Evolutionary conservation across 92 coral and sea anemone genomes (phyloP), one percentile per base, ranked within the genome.

Genomic region (Porites cylindrica): DNA sequence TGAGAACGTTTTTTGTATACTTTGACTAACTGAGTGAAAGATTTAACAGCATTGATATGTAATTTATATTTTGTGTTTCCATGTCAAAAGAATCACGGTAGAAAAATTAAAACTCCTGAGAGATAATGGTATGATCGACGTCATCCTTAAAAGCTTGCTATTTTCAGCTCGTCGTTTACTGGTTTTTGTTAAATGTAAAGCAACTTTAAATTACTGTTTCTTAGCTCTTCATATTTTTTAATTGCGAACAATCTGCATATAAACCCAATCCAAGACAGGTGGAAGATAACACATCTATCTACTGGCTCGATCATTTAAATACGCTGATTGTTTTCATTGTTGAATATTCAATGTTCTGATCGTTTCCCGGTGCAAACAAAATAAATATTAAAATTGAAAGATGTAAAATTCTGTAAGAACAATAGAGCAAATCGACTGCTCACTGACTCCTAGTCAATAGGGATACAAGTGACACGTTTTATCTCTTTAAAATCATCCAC

Each of bases 71-170:
- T 38, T 17, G 3, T 6, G 67, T 76, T 76, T 21, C 80, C 51
- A 76, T 76, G 80, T 12, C 51, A 29, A 6, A 17, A 0, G 21
- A 21, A 54, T 58, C 26, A 43, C 26, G 17, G 47, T 21, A 76
- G 80, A 76, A 76, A 76, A 76, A 76, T 76, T 76, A 20, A 51
- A 56, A 58, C 80, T 76, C 1, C 24, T 26, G 38, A 11, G 29
- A 19, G 24, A 67, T 20, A 67, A 67, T 21, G 38, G 43, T n/a
- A 1, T 67, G 19, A n/a, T 24, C 72, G 29, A 67, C 32, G 63
- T 59, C 63, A 10, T 17, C 63, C 47, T 38, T 38, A 38, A 38
- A 38, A 38, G 47, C 47, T 38, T 38, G 47, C 47, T 38, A 38
- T 23, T 16, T 38, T 50, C 75, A 70, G 47, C 32, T 70, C 47